Evolutionary conservation across 2,797 vertebrate genomes (phyloP), one percentile per base, ranked within the genome.

Genomic region (Rachycentron canadum): DNA sequence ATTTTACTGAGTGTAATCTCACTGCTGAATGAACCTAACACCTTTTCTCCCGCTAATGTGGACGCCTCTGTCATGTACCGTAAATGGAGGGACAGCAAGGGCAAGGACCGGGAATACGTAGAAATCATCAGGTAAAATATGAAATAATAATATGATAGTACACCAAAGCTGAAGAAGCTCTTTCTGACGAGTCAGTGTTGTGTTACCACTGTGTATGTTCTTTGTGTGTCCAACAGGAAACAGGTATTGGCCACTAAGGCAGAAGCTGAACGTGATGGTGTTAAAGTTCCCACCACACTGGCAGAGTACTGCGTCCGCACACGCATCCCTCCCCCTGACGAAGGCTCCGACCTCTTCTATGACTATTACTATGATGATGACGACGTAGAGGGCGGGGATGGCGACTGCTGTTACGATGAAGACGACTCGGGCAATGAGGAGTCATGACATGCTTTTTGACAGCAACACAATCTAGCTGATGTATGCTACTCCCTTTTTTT

Each of bases 31-130:
- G 97, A 99, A 73, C 97, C 97, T 30, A 99, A 99, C 94, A 98
- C 97, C 1, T 99, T 97, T 76, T 99, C 97, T 0, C 97, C 97
- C 0, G 97, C 97, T 72, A 98, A 98, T 0, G 97, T 99, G 78
- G 97, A 98, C 0, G 97, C 97, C n/a, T 99, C 97, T 0, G 97
- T 99, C 86, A 99, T 99, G 97, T 99, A 98, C 91, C 93, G 97
- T 64, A 98, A 96, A 74, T 99, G 97, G 97, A 96, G 97, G 67
- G 97, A 99, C 82, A 98, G 97, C 93, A 97, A 97, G 89, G 97
- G 97, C 83, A 96, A 95, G 84, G 97, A 98, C 87, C 91, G 95
- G 26, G 97, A 98, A 87, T 99, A 99, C 69, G 96, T 96, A 0
- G 97, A 98, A 85, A 98, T 98, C 89, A 98, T 99, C 92, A 96